Evolutionary conservation across 2,888 invertebrate genomes (phyloP), one percentile per base, ranked within the genome.

Genomic region (Melanophora roralis): DNA sequence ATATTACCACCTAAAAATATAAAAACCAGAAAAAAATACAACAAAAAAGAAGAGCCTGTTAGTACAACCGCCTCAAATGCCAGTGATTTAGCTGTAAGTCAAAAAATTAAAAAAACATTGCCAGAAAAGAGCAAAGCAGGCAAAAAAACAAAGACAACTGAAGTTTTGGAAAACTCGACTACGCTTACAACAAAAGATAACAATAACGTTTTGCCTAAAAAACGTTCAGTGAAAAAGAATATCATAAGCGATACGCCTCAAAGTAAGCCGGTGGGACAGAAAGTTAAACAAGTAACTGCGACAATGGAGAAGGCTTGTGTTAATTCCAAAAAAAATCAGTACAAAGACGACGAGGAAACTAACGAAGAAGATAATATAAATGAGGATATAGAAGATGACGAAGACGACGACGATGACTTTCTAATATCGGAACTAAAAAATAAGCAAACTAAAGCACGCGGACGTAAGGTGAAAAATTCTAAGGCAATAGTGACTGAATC

Each of bases 341-440:
- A 19, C 36, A 36, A 36, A n/a, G 62, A 71, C 8, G 69, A 79
- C 0, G 65, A 71, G 5, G 65, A 67, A 14, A 51, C 49, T 38
- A 36, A 55, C 38, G 71, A 75, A 7, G 49, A 71, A n/a, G 55
- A 14, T 7, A 53, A 32, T 49, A 19, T 7, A 8, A 43, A 60
- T 51, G 51, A 53, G 2, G 19, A 40, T 2, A 21, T 21, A 0
- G 59, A 74, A n/a, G 36, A 49, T 19, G 64, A 65, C n/a, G 75
- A 79, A 11, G 75, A 75, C 1, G 79, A 67, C 2, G 76, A 80
- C 14, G 76, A 80, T 27, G 80, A 80, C 14, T 80, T 73, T 12
- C 38, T 80, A 16, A 80, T 76, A 72, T 67, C 80, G 8, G 72
- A 80, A 9, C 59, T 80, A 9, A 80, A 80, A 40, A 55, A 49